A percentile compares a stretch with the other conserved stretches of the same genome.
Conservation (phyloP, 1,140 invertebrate species). For the Diorhabda sublineata region DNA sequence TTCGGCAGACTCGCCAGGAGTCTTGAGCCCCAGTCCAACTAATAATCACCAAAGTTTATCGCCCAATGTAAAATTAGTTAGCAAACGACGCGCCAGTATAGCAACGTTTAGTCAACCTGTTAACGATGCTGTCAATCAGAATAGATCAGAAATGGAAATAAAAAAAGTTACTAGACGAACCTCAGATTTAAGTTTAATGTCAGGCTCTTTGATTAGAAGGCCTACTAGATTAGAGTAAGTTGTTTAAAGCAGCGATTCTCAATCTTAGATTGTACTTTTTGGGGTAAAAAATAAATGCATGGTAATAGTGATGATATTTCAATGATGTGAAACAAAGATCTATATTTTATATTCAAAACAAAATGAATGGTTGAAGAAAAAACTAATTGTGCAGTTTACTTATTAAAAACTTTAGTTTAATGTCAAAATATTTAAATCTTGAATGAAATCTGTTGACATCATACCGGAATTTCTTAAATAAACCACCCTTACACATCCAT, state of each 20-base stretch:
- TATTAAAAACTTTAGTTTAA: too few relatives aligned
- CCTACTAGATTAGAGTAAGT: constrained; percentile 43
- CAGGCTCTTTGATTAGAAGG: constrained; percentile 34
- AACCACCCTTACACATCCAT: too few relatives aligned
- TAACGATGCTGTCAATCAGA: not conserved
- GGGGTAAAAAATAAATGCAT: too few relatives aligned
- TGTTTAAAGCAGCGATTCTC: not conserved
- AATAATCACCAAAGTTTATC: constrained; percentile 19
- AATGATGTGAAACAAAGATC: too few relatives aligned
- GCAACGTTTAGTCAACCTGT: constrained; percentile 36
- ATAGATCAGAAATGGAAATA: constrained; percentile 20
- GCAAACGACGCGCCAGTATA: constrained; percentile 42
- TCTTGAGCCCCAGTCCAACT: constrained; percentile 9
- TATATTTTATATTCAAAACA: too few relatives aligned
- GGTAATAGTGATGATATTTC: too few relatives aligned
- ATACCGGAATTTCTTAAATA: too few relatives aligned
- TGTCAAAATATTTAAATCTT: too few relatives aligned
- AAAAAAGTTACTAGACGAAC: constrained; percentile 38
- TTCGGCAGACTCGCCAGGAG: constrained; percentile 22
- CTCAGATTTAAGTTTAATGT: constrained; percentile 36
- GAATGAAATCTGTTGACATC: too few relatives aligned
- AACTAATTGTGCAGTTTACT: too few relatives aligned
- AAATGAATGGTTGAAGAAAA: too few relatives aligned
- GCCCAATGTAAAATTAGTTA: constrained; percentile 24
- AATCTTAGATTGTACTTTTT: not conserved